These are phyloP conservation scores for Crocuta crocuta DNA, from an alignment of 2,113 vertebrate genomes.

Conservation along the genomic window DNA sequence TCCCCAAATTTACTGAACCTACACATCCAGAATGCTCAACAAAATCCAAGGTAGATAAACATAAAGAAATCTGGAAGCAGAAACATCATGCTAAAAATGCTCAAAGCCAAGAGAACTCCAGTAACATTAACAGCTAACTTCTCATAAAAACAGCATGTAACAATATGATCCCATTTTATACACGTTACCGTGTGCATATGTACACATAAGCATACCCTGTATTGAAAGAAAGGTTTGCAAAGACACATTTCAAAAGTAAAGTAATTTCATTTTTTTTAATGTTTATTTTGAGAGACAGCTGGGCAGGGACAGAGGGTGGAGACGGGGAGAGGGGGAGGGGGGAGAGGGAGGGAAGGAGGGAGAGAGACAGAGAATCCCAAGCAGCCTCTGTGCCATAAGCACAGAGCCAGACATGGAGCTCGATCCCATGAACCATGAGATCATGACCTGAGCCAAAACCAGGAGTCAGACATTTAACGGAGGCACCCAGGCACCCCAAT, in stretches of 20 bases:
- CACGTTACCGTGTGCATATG: not conserved
- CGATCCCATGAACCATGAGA: too few relatives aligned
- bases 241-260: slow-evolving; percentile 9
- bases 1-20: not conserved
- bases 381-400: too few relatives aligned
- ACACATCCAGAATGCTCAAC: not conserved
- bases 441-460: too few relatives aligned
- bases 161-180: not conserved
- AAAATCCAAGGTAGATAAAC: not conserved
- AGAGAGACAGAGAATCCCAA: too few relatives aligned
- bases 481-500: not conserved
- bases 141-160: not conserved
- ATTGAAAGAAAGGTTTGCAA: not conserved
- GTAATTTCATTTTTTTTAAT: not conserved
- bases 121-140: not conserved
- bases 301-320: too few relatives aligned
- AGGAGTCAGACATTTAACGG: too few relatives aligned
- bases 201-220: not conserved
- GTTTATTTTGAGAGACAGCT: too few relatives aligned
- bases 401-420: too few relatives aligned
- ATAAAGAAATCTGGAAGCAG: not conserved
- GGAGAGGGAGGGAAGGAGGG: too few relatives aligned
- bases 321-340: too few relatives aligned
- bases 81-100: not conserved
- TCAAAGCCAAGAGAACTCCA: not conserved